Evolutionary conservation across 2,113 vertebrate genomes (phyloP).

Genomic region (Corythoichthys intestinalis): DNA sequence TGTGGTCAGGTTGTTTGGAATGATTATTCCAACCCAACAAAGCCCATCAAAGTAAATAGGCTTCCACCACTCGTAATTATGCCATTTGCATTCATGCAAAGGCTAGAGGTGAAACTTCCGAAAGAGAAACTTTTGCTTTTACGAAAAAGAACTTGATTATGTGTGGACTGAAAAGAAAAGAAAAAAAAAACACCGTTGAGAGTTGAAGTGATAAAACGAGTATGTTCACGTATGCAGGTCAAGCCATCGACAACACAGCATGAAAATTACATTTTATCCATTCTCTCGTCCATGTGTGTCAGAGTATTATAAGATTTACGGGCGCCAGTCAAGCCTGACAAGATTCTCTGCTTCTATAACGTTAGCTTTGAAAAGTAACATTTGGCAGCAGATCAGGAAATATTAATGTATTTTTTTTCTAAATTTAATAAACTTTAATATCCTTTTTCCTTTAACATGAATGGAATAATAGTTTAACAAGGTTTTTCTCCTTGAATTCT

Average conservation of each 20-base stretch:
- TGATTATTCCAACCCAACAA: slow-evolving; percentile 10
- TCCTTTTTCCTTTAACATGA: background rate
- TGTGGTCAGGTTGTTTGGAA: background rate
- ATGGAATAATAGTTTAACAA: too few species aligned
- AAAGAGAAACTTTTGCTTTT: background rate
- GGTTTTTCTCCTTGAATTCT: too few species aligned
- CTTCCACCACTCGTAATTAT: background rate
- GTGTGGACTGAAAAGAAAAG: background rate
- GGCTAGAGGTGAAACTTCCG: background rate
- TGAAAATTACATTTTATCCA: slow-evolving; percentile 4
- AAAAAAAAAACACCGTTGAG: background rate
- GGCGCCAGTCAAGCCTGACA: background rate
- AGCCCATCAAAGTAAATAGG: slow-evolving; percentile 1
- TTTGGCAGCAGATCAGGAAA: background rate
- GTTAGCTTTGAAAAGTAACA: background rate
- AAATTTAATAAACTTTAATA: background rate
- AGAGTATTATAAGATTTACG: background rate
- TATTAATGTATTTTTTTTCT: background rate
- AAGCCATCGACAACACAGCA: background rate
- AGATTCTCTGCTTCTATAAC: background rate
- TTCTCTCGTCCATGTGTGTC: background rate
- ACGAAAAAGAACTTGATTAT: background rate
- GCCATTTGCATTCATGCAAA: background rate
- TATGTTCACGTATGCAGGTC: background rate
- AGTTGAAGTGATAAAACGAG: background rate